Conservation (phyloP, 1,140 invertebrate genomes). For the Ips nitidus region DNA sequence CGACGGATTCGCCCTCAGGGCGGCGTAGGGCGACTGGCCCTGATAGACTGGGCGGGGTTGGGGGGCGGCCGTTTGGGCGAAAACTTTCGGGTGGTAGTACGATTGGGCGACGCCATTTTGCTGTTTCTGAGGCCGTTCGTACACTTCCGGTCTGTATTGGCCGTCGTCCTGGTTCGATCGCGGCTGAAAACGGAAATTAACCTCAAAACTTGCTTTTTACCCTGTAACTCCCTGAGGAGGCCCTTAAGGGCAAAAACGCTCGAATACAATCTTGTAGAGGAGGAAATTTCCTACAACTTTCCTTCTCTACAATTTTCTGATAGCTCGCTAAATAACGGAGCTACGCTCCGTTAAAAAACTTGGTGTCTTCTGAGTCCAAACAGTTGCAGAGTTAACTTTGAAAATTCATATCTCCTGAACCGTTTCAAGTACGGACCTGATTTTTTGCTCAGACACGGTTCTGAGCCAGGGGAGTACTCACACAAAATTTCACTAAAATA, state of each 20-base stretch:
- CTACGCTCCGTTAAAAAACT: too few species aligned
- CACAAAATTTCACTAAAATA: too few species aligned
- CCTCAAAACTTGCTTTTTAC: neutral
- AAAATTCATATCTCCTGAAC: too few species aligned
- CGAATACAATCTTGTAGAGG: too few species aligned
- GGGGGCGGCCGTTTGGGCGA: slow-evolving; percentile 6
- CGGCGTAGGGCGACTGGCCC: slow-evolving; percentile 8
- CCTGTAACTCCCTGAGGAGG: too few species aligned
- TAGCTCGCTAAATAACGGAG: too few species aligned
- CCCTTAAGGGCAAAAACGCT: too few species aligned
- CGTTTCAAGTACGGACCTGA: too few species aligned
- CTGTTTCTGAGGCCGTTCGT: slow-evolving; percentile 33
- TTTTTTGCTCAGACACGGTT: too few species aligned
- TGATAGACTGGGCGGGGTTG: slow-evolving; percentile 32
- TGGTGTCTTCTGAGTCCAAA: too few species aligned
- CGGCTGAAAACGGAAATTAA: slow-evolving; percentile 11
- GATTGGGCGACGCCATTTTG: slow-evolving; percentile 24
- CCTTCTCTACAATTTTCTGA: neutral
- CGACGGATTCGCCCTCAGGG: slow-evolving; percentile 1
- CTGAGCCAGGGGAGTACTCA: too few species aligned
- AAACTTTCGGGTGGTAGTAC: slow-evolving; percentile 15
- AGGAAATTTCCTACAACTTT: neutral
- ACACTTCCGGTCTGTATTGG: slow-evolving; percentile 42
- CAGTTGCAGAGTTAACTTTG: too few species aligned
- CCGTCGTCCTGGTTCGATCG: slow-evolving; percentile 40